These are phyloP conservation scores for Mycteria americana DNA, from an alignment of 2,797 vertebrate species.

Conservation along the genomic window DNA sequence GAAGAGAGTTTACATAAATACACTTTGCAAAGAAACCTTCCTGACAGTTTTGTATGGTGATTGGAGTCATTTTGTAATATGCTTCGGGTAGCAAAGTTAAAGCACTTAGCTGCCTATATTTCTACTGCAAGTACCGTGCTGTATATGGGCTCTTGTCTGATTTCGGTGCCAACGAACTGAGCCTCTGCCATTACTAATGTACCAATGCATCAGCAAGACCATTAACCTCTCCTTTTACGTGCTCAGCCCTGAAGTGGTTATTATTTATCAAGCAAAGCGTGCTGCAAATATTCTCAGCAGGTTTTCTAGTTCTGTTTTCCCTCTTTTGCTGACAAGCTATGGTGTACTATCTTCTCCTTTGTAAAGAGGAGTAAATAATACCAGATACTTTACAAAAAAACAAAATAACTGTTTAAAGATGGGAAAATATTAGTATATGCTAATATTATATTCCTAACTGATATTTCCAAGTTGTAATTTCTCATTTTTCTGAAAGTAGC, in stretches of 20 bases:
- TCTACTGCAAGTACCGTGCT: not conserved
- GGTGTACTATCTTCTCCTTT: not conserved
- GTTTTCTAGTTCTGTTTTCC: constrained; percentile 10
- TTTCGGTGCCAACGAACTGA: constrained; percentile 13
- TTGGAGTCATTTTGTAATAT: not conserved
- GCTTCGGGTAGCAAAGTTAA: not conserved
- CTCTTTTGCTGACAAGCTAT: not conserved
- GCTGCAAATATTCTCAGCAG: constrained; percentile 24
- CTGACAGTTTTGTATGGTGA: not conserved
- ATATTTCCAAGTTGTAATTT: not conserved
- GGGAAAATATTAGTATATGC: not conserved
- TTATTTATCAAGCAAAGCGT: constrained; percentile 52
- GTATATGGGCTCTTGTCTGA: not conserved
- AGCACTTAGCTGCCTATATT: not conserved
- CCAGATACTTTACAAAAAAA: not conserved
- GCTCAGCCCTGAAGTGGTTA: constrained; percentile 27
- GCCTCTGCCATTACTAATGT: constrained; percentile 10
- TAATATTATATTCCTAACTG: not conserved
- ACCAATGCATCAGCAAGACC: not conserved
- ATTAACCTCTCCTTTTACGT: constrained; percentile 36
- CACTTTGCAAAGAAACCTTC: not conserved
- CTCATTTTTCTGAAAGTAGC: not conserved
- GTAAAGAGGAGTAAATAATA: not conserved
- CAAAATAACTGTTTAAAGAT: not conserved
- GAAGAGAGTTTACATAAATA: not conserved